Evolutionary conservation across 1,140 invertebrate species (phyloP), one percentile per base, ranked within the genome.

Genomic region (Nasonia vitripennis): DNA sequence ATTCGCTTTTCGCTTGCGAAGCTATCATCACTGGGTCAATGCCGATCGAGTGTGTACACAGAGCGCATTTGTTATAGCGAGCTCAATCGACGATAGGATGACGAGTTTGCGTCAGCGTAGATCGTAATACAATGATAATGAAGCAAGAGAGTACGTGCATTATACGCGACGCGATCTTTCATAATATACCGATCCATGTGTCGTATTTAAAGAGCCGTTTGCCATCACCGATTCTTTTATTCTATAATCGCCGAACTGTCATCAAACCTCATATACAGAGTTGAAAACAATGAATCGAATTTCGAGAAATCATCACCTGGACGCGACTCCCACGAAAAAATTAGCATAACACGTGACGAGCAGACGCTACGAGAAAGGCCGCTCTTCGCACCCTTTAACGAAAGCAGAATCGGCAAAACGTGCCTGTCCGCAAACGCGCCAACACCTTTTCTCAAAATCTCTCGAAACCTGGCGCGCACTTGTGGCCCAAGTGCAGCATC

Each of bases 401-500:
- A 71, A 31, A 71, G n/a, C 17, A n/a, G n/a, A 62, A 62, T 62
- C 55, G 68, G 68, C 68, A 71, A 71, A 71, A 71, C 68, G 68
- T 71, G 67, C 67, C 23, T 70, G n/a, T n/a, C 67, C 67, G 67
- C 67, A 27, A 27, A 23, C 7, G 68, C 68, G 9, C 10, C 68
- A 71, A 71, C 68, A 71, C 68, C 68, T 27, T 62, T 31, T 71
- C 68, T 71, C 68, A 23, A n/a, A 1, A 5, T 12, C 68, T 68
- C 48, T 68, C 68, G 27, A 77, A 77, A 77, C 20, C 74, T 77
- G 77, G 55, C 51, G 31, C 3, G 55, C 77, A 67, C 77, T 78
- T 67, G 77, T 62, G 77, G 27, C 48, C 31, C 73, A 34, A 34
- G 14, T 45, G 37, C 71, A 74, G 34, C 27, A 74, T 34, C 73